Evolutionary conservation across 2,113 vertebrate genomes (phyloP), one percentile per base, ranked within the genome.

Genomic region (Pelmatolapia mariae): DNA sequence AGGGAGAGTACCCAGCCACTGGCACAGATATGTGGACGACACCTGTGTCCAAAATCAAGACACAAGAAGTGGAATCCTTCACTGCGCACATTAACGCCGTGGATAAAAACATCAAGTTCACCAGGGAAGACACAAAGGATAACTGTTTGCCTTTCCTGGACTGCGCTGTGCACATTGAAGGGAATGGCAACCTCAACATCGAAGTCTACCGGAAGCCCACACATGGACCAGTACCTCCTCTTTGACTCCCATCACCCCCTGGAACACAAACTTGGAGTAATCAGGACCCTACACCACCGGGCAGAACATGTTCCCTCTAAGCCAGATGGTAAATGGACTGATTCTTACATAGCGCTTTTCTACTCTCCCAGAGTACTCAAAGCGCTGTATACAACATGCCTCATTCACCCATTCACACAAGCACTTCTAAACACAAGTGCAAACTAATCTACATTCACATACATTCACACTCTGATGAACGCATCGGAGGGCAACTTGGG

Each of bases 181-280:
- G 0, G 8, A 19, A 52, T 0, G 8, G 18, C 2, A 52, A 52
- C 2, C 16, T 50, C 47, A 50, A 1, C 7, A 50, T 3, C 0
- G 7, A 47, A 2, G 45, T 2, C 4, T 47, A 50, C 7, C 3
- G 0, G 47, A 52, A 52, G 47, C 18, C 2, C 47, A 50, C 47
- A 50, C 47, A 9, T 8, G 1, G 18, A 50, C 47, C 47, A 50
- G 47, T 50, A 9, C 47, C 47, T 50, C 47, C 45, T 47, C 1
- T 47, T 0, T 8, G 7, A 47, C 15, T 47, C 13, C 45, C 18
- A 19, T 5, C 47, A 50, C 47, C 47, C 47, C 19, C 8, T 50
- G 47, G 0, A 53, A 0, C 9, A 53, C 50, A 53, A n/a, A 6
- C 19, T 6, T 53, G 50, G 19, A 10, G 50, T 53, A 1, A 53